Evolutionary conservation across 1,140 invertebrate species (phyloP).

Genomic region (Plutomurus gul): DNA sequence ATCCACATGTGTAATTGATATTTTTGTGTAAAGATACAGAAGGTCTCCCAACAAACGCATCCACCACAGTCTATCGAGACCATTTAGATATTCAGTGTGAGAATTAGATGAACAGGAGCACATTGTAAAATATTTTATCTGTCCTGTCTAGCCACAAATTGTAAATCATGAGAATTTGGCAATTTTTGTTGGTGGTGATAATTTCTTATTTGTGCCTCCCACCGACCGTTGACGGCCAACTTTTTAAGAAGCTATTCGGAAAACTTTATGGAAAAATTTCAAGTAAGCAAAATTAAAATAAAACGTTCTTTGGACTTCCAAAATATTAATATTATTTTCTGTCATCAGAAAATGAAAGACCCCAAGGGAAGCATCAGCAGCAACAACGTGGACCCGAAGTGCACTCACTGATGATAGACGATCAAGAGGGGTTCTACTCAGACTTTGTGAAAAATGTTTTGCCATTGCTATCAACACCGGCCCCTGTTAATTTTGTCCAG

Average conservation of each 20-base stretch:
- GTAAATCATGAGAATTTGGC: not conserved
- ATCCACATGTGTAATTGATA: no score
- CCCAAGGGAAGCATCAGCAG: not conserved
- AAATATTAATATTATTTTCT: no score
- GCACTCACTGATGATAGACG: not conserved
- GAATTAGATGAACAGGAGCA: no score
- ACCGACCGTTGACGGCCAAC: not conserved
- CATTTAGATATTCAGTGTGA: no score
- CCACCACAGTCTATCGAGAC: no score
- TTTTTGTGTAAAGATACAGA: no score
- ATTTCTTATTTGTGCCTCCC: not conserved
- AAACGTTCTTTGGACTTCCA: not conserved
- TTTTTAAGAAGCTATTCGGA: not conserved
- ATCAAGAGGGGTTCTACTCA: not conserved
- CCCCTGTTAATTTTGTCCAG: not conserved
- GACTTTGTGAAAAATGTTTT: constrained; percentile 2
- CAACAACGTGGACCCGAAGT: not conserved
- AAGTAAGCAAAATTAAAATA: not conserved
- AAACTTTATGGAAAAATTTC: constrained; percentile 2
- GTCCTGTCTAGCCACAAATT: no score
- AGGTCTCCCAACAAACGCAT: no score
- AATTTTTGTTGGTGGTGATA: not conserved
- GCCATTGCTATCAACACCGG: not conserved
- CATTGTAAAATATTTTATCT: no score
- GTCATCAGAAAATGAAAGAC: not conserved